phyloP scores from a whole-genome alignment of 2,797 vertebrate genomes.

The Poecilia gillii region DNA sequence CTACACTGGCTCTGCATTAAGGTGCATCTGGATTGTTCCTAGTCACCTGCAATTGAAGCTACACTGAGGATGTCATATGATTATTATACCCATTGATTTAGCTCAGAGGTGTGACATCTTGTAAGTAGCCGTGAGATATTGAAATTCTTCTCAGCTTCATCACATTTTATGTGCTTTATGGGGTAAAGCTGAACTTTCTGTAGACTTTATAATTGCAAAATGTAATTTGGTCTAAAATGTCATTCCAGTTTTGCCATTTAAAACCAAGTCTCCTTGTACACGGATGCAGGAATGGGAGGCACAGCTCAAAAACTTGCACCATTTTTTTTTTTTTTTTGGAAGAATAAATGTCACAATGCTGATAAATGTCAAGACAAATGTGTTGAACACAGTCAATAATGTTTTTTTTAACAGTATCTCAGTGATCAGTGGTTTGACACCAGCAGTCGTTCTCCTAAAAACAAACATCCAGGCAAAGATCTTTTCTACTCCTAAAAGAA shows the following conservation, averaged over 20 bases:
- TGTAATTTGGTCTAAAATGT: slow-evolving; percentile 34
- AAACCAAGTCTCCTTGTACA: neutral
- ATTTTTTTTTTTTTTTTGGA: slow-evolving; percentile 7
- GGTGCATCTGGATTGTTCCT: slow-evolving; percentile 18
- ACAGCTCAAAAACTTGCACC: slow-evolving; percentile 4
- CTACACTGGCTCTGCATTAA: neutral
- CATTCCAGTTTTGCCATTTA: slow-evolving; percentile 3
- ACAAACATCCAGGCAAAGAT: slow-evolving; percentile 13
- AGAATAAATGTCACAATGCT: slow-evolving; percentile 21
- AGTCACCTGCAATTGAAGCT: slow-evolving; percentile 28
- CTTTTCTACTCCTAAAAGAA: slow-evolving; percentile 14
- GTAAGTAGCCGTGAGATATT: slow-evolving; percentile 14
- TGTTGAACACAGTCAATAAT: slow-evolving; percentile 32
- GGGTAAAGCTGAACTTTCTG: slow-evolving; percentile 11
- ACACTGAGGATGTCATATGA: neutral
- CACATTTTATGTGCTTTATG: slow-evolving; percentile 32
- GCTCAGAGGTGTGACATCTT: slow-evolving; percentile 15
- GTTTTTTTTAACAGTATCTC: slow-evolving; percentile 23
- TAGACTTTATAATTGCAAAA: slow-evolving; percentile 18
- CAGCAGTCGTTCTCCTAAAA: slow-evolving; percentile 5
- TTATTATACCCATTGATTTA: slow-evolving; percentile 13
- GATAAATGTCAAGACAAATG: slow-evolving; percentile 47
- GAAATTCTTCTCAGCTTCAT: slow-evolving; percentile 25
- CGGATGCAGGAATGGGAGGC: slow-evolving; percentile 1
- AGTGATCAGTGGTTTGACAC: slow-evolving; percentile 10